Percentiles rank a stretch among this genome's conserved stretches.
These are phyloP conservation scores for Drosophila ustulata DNA, from an alignment of 2,888 invertebrate species.

Conservation along the genomic window DNA sequence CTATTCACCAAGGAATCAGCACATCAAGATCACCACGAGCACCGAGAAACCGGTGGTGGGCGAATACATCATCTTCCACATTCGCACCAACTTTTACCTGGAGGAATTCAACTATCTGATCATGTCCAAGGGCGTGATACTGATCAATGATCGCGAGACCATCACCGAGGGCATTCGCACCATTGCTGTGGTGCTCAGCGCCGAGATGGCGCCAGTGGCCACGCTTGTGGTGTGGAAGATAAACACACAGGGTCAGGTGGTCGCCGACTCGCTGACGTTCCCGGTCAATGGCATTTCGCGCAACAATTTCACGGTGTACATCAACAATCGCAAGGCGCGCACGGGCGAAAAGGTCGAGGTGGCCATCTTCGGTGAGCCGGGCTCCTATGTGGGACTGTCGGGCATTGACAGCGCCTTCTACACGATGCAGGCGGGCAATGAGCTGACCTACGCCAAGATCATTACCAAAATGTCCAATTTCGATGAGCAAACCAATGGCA, in stretches of 20 bases:
- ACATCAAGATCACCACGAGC: conserved; percentile 93
- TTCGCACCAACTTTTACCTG: conserved; percentile 95
- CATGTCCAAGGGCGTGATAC: conserved; percentile 95
- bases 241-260: conserved; percentile 92
- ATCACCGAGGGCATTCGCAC: conserved; percentile 92
- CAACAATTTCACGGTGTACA: conserved; percentile 94
- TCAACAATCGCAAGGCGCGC: conserved; percentile 97
- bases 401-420: conserved; percentile 95
- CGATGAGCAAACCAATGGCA: conserved; percentile 94
- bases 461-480: conserved; percentile 95
- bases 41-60: conserved; percentile 94
- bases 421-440: conserved; percentile 97
- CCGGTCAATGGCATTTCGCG: conserved; percentile 97
- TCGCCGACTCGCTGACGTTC: conserved; percentile 97
- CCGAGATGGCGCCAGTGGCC: conserved; percentile 97
- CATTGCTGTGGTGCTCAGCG: conserved; percentile 92
- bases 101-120: conserved; percentile 96
- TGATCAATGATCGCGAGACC: conserved; percentile 93
- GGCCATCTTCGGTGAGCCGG: conserved; percentile 96
- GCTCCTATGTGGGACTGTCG: conserved; percentile 96
- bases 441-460: conserved; percentile 93
- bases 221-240: conserved; percentile 96
- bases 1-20: conserved; percentile 92
- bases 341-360: conserved; percentile 97
- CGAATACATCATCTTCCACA: conserved; percentile 97